Base-by-base conservation (phyloP, 2,888 invertebrate genomes). In the Drosophila ezoana region DNA sequence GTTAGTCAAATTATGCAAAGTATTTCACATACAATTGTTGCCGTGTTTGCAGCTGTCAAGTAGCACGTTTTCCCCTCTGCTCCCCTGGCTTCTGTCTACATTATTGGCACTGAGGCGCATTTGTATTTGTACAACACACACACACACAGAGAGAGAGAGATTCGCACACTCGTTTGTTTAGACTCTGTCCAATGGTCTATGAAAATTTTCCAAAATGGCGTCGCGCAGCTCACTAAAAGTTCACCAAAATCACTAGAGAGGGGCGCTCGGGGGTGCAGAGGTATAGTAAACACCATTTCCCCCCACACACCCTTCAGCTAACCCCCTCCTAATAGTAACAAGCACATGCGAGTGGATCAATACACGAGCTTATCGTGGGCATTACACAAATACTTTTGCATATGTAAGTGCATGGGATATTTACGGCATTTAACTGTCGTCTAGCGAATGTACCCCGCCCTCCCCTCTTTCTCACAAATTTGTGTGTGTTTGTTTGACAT, bases 321-420 rank as follows among this genome's bases (percentile, higher is more conserved):
- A 28, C 28, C 28, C 8, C 28, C 28, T 2, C 28, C 28, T 28
- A 28, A 28, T 28, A 28, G 28, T 0, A 28, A 28, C 43, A 60
- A 45, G 59, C 67, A 59, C 43, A 71, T 76, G 53, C 56, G 59
- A 83, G 84, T 83, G 74, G 86, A 86, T 86, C 84, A 84, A 84
- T 84, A 81, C 74, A 79, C 54, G 75, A 78, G 87, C 83, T 84
- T 84, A 83, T 87, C 87, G 85, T 73, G 60, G 71, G 87, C 66
- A 84, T 84, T 84, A 84, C 81, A 87, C 83, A 87, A 84, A 84
- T 84, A 87, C 83, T 81, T 77, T 79, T 72, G 85, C 81, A 76
- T 78, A 68, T 69, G 66, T 56, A 72, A 72, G 64, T 76, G 73
- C 75, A 84, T 77, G 61, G 65, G 45, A 72, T 72, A 84, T 87